Percentiles rank a stretch among this genome's conserved stretches.
These are phyloP conservation scores for Gymnothorax reevesii DNA, from an alignment of 2,797 vertebrate genomes.

Conservation along the genomic window DNA sequence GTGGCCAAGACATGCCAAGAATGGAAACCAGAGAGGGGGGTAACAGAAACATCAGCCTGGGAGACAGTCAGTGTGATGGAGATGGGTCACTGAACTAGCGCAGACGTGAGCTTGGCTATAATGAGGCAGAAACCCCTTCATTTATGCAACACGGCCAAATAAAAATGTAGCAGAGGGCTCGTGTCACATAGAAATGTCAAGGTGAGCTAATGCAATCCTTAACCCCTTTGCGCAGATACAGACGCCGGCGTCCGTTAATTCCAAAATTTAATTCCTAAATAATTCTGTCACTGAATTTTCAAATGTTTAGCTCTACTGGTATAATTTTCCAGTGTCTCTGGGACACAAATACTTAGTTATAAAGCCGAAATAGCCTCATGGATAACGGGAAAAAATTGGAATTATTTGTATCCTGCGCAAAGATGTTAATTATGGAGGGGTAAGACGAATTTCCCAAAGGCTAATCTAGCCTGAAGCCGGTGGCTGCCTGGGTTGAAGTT, in stretches of 20 bases:
- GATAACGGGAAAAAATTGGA: too few species aligned
- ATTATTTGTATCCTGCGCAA: too few species aligned
- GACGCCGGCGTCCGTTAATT: too few species aligned
- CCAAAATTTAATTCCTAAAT: too few species aligned
- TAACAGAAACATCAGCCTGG: neutral
- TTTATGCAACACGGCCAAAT: slow-evolving; percentile 38
- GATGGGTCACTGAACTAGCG: slow-evolving; percentile 6
- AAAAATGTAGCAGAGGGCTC: slow-evolving; percentile 14
- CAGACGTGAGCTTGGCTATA: slow-evolving; percentile 35
- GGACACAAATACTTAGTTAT: too few species aligned
- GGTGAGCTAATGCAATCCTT: slow-evolving; percentile 39
- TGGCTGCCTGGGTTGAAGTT: slow-evolving; percentile 42
- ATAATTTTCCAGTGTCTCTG: too few species aligned
- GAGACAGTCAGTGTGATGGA: neutral
- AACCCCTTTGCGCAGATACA: too few species aligned
- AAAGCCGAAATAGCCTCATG: too few species aligned
- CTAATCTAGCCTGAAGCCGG: slow-evolving; percentile 33
- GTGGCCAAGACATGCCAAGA: slow-evolving; percentile 29
- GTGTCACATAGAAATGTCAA: slow-evolving; percentile 33
- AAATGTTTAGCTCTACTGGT: too few species aligned
- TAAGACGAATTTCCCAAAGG: slow-evolving; percentile 12
- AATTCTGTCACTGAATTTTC: too few species aligned
- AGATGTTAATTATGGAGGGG: slow-evolving; percentile 36
- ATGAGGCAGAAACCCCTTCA: slow-evolving; percentile 45
- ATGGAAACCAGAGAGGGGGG: slow-evolving; percentile 25